Conservation (phyloP, 2,888 invertebrate genomes). For the Thymelicus acteon region DNA sequence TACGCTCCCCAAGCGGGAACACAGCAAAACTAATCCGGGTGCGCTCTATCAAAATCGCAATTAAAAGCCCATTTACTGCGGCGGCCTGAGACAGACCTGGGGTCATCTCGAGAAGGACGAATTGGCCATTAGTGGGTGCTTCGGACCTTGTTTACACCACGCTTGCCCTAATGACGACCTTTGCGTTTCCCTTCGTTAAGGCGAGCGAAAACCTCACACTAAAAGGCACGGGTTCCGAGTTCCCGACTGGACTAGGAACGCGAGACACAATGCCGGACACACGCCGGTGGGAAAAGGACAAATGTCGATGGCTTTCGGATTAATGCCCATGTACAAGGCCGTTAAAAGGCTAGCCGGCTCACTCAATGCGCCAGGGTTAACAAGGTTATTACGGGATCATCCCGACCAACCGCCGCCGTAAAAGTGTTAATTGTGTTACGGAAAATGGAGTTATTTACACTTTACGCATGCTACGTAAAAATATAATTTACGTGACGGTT, state of each 20-base stretch:
- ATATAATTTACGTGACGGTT: conserved; percentile 23
- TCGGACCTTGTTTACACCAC: conserved; percentile 85
- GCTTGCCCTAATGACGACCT: conserved; percentile 86
- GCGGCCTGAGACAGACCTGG: conserved; percentile 75
- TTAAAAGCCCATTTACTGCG: conserved; percentile 81
- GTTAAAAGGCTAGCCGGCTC: conserved; percentile 83
- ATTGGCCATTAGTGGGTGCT: conserved; percentile 85
- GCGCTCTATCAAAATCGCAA: conserved; percentile 81
- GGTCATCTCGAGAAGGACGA: conserved; percentile 82
- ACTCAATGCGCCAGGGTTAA: conserved; percentile 81
- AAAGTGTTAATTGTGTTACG: conserved; percentile 83
- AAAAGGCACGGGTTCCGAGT: conserved; percentile 79
- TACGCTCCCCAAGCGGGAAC: conserved; percentile 32
- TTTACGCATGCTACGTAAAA: conserved; percentile 27
- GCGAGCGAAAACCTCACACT: conserved; percentile 84
- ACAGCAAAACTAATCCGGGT: conserved; percentile 70
- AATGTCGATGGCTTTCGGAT: conserved; percentile 82
- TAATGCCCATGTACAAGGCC: conserved; percentile 82
- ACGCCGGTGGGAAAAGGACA: conserved; percentile 70
- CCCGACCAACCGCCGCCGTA: conserved; percentile 80
- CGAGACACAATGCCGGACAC: conserved; percentile 65
- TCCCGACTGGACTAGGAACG: conserved; percentile 77
- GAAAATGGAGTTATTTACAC: conserved; percentile 68
- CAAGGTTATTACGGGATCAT: conserved; percentile 85
- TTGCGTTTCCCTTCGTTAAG: conserved; percentile 86